Evolutionary conservation across 2,797 vertebrate species (phyloP), one percentile per base, ranked within the genome.

Genomic region (Taeniopygia guttata): DNA sequence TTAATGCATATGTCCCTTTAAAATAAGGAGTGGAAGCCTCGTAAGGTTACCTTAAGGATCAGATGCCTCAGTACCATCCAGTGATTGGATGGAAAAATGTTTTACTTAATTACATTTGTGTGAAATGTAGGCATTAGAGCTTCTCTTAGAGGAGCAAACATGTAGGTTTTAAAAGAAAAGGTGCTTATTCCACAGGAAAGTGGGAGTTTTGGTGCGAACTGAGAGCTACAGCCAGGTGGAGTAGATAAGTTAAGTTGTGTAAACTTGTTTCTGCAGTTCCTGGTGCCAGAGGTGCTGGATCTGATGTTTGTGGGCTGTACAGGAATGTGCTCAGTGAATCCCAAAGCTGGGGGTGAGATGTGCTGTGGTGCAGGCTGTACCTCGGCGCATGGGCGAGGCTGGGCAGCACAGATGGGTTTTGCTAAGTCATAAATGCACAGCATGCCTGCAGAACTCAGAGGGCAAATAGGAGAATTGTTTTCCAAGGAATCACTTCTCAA

Each of bases 231-330:
- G 49, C 25, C 51, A 54, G 67, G 34, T 48, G 56, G 48, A 59
- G 21, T 27, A 22, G 51, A 27, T 56, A 2, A 42, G 32, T 21
- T 55, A 7, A 22, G 7, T 32, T 58, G 29, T 27, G 36, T 25
- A 3, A 40, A 19, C 8, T 45, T 30, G 19, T 38, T 75, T 11
- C 1, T 2, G 5, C 23, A 30, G 40, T 4, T 69, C 2, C 4
- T 51, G 58, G 74, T 74, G 16, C 29, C n/a, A n/a, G 22, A 22
- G 34, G 21, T 32, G 56, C 54, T n/a, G 32, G 23, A 1, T 74
- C 5, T 34, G 0, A 4, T 8, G 22, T 21, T 0, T 23, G 3
- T 6, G 27, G n/a, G 67, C 70, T 59, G 11, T 19, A 0, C 0
- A 8, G 64, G 58, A 64, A 1, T 18, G 45, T 81, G 49, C 36